A percentile compares a stretch with the other conserved stretches of the same genome.
Evolutionary conservation across 1,140 invertebrate species (phyloP).

Genomic region (Rhagoletis zephyria): DNA sequence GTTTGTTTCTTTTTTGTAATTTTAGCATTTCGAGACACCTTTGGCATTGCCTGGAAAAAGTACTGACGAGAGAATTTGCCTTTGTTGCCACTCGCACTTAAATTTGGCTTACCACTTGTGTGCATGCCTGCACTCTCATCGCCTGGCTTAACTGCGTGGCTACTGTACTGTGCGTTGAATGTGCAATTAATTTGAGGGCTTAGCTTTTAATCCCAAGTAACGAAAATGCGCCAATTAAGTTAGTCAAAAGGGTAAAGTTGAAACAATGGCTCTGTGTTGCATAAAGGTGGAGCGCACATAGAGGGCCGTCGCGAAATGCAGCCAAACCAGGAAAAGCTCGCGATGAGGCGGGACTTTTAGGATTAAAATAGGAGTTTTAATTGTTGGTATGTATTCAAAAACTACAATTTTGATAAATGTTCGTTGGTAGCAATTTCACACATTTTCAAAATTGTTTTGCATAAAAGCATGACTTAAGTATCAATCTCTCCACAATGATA

Average conservation of each 20-base stretch:
- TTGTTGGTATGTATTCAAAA: too few species aligned
- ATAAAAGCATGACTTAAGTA: too few species aligned
- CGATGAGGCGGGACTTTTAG: neutral
- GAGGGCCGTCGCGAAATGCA: neutral
- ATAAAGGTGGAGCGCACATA: too few species aligned
- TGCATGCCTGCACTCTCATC: too few species aligned
- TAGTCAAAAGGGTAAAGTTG: constrained; percentile 13
- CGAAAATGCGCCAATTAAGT: constrained; percentile 43
- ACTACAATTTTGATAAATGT: too few species aligned
- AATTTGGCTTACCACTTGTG: neutral
- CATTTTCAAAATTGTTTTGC: too few species aligned
- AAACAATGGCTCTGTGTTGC: neutral
- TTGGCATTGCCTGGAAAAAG: neutral
- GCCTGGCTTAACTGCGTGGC: neutral
- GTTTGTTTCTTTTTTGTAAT: constrained; percentile 1
- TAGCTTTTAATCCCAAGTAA: constrained; percentile 22
- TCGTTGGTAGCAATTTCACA: too few species aligned
- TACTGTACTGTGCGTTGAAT: neutral
- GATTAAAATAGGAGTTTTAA: too few species aligned
- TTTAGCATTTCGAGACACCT: constrained; percentile 15
- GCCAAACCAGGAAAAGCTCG: too few species aligned
- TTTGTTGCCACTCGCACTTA: neutral
- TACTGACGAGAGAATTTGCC: neutral
- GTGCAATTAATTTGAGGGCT: constrained; percentile 36
- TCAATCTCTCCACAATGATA: too few species aligned